These are phyloP conservation scores for Noctilio leporinus DNA, from an alignment of 2,113 vertebrate species.

Conservation along the genomic window DNA sequence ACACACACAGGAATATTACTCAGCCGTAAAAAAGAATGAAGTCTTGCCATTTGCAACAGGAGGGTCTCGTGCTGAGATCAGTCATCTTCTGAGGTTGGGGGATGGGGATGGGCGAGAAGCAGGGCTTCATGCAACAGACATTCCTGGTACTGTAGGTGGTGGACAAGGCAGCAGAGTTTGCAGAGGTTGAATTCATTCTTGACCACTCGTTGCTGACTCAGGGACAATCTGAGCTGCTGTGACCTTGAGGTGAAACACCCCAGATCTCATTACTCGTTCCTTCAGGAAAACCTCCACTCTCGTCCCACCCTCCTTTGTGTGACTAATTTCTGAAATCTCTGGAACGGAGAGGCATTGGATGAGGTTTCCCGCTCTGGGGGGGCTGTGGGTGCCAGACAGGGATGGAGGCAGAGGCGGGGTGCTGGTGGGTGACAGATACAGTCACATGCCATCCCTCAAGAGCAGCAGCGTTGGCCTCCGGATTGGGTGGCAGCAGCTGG, in stretches of 20 bases:
- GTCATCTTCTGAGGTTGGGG: not conserved
- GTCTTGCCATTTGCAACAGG: not conserved
- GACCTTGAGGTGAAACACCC: constrained; percentile 59
- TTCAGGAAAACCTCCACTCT: constrained; percentile 34
- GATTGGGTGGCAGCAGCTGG: constrained; percentile 65
- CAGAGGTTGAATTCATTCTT: not conserved
- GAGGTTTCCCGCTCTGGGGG: constrained; percentile 65
- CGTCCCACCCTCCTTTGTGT: constrained; percentile 55
- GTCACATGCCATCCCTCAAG: constrained; percentile 40
- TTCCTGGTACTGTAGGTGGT: not conserved
- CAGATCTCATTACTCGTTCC: constrained; percentile 49
- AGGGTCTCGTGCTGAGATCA: not conserved
- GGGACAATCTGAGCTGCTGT: constrained; percentile 43
- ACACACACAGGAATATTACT: not conserved
- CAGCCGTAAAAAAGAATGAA: not conserved
- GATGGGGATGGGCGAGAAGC: not conserved
- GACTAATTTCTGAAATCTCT: constrained; percentile 75
- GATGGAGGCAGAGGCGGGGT: fast-evolving
- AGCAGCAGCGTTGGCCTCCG: not conserved
- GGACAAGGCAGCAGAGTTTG: not conserved
- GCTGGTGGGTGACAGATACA: not conserved
- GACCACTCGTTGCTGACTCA: constrained; percentile 5
- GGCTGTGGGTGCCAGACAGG: constrained; percentile 52
- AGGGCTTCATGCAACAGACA: not conserved
- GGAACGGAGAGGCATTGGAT: constrained; percentile 66